These are phyloP conservation scores for Emydocephalus ijimae DNA, from an alignment of 2,113 vertebrate genomes.

Conservation along the genomic window DNA sequence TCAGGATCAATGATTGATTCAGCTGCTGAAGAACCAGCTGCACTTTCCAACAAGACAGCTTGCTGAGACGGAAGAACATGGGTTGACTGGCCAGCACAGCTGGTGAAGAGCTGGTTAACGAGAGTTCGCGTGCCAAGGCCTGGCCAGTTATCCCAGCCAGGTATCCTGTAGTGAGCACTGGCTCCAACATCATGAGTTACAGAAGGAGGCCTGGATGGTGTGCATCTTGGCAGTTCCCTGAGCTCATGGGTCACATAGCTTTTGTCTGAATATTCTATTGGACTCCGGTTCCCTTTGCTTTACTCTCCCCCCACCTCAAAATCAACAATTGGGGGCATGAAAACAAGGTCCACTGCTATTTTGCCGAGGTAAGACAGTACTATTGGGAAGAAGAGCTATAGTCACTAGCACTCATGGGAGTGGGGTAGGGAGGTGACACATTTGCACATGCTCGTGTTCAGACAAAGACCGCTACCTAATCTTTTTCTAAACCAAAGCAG, in stretches of 20 bases:
- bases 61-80: background rate
- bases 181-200: background rate
- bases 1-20: background rate
- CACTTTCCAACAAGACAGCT: background rate
- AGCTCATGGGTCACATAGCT: constrained; percentile 48
- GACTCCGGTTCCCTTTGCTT: constrained; percentile 40
- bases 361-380: background rate
- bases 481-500: constrained; percentile 4
- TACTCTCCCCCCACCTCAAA: background rate
- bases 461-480: background rate
- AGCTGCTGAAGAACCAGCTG: background rate
- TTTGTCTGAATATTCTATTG: constrained; percentile 60
- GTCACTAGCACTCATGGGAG: constrained; percentile 22
- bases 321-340: background rate
- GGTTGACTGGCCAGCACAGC: background rate
- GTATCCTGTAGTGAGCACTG: background rate
- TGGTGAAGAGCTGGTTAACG: background rate
- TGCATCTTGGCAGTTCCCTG: constrained; percentile 26
- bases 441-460: constrained; percentile 23
- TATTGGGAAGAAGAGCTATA: background rate
- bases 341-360: background rate
- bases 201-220: background rate
- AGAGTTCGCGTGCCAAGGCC: background rate
- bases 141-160: background rate
- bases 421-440: background rate